Conservation (phyloP, 2,797 vertebrate species). For the Premnoplex brunnescens region DNA sequence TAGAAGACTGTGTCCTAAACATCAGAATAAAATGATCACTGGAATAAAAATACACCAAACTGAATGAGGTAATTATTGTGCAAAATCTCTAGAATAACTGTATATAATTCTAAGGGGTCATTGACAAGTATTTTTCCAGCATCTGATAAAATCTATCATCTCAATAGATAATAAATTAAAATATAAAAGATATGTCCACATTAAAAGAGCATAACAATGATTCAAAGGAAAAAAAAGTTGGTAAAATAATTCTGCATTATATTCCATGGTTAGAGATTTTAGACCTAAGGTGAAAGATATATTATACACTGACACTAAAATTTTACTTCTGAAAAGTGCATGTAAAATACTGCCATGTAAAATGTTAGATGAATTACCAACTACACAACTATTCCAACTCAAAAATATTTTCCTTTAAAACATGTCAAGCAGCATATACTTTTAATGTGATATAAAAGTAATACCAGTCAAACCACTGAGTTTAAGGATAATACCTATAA, state of each 20-base stretch:
- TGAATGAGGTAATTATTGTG: slow-evolving; percentile 70
- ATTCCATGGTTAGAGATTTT: slow-evolving; percentile 35
- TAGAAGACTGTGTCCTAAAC: slow-evolving; percentile 22
- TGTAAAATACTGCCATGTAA: slow-evolving; percentile 68
- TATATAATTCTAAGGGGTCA: slow-evolving; percentile 56
- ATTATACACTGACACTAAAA: slow-evolving; percentile 52
- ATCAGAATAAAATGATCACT: slow-evolving; percentile 48
- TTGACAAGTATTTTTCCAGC: slow-evolving; percentile 58
- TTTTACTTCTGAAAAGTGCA: slow-evolving; percentile 65
- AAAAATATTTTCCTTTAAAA: slow-evolving; percentile 71
- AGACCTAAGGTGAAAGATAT: slow-evolving; percentile 27
- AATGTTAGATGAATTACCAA: slow-evolving; percentile 50
- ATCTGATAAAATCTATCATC: slow-evolving; percentile 53
- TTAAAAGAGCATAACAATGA: slow-evolving; percentile 55
- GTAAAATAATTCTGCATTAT: slow-evolving; percentile 26
- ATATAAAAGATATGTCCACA: slow-evolving; percentile 66
- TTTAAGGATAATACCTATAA: slow-evolving; percentile 57
- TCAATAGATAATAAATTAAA: slow-evolving; percentile 69
- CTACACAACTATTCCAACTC: slow-evolving; percentile 54
- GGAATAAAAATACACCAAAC: slow-evolving; percentile 60
- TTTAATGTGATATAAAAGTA: slow-evolving; percentile 68
- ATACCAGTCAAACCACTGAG: slow-evolving; percentile 59
- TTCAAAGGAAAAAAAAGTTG: slow-evolving; percentile 41
- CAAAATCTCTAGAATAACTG: slow-evolving; percentile 63
- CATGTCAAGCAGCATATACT: slow-evolving; percentile 67